phyloP scores from a whole-genome alignment of 2,888 invertebrate genomes.

The Trichopria drosophilae region DNA sequence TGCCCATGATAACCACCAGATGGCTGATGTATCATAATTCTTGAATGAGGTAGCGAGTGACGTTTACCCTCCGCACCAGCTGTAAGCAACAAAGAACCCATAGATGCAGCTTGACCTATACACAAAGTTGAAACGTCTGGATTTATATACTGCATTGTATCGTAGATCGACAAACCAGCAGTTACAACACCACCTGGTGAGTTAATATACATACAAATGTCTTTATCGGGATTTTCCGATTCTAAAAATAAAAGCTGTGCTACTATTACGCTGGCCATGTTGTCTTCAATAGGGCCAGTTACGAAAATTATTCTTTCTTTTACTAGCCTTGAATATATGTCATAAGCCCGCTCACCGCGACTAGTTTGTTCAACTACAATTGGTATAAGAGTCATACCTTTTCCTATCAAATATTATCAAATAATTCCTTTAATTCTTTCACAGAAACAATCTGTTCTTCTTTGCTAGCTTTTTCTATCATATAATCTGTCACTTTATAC shows the following conservation, averaged over 20 bases:
- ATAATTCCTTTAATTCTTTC: constrained; percentile 15
- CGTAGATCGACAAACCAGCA: constrained; percentile 6
- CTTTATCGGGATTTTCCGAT: constrained; percentile 5
- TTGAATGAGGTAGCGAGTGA: not conserved
- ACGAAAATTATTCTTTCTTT: constrained; percentile 11
- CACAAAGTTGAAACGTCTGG: constrained; percentile 2
- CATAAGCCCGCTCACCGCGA: constrained; percentile 4
- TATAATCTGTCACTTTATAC: constrained; percentile 16
- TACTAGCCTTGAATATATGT: constrained; percentile 7
- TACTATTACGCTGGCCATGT: not conserved
- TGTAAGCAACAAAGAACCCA: constrained; percentile 1
- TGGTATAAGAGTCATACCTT: constrained; percentile 10
- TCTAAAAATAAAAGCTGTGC: constrained; percentile 5
- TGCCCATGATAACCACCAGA: constrained; percentile 7
- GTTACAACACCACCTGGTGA: constrained; percentile 7
- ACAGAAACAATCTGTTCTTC: constrained; percentile 15
- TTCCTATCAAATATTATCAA: constrained; percentile 15
- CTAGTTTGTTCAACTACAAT: constrained; percentile 6
- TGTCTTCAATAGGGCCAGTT: not conserved
- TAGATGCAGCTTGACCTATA: constrained; percentile 5
- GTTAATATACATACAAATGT: constrained; percentile 6
- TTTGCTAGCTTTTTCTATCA: constrained; percentile 14
- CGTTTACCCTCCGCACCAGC: constrained; percentile 4
- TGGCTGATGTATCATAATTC: constrained; percentile 9
- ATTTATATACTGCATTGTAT: constrained; percentile 8